Conservation (phyloP, 2,797 vertebrate genomes). For the Ptychadena robeensis region DNA sequence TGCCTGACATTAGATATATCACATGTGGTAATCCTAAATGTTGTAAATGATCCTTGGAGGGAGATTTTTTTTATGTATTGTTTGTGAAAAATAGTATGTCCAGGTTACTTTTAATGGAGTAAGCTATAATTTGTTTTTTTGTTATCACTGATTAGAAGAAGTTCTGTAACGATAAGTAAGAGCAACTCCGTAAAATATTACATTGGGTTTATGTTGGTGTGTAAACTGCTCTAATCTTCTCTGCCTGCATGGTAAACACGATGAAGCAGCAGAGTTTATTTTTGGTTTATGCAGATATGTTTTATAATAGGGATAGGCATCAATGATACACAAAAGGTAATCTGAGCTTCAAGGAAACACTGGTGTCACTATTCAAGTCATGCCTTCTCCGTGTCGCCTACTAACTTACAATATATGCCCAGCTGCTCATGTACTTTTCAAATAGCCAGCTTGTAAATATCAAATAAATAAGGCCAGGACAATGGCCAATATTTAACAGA, state of each 20-base stretch:
- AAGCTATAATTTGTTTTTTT: neutral
- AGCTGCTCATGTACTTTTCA: slow-evolving; percentile 48
- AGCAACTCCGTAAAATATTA: neutral
- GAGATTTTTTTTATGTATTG: too few relatives aligned
- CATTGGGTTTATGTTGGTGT: neutral
- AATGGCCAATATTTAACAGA: slow-evolving; percentile 26
- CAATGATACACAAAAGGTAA: slow-evolving; percentile 20
- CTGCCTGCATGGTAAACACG: neutral
- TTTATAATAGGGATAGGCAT: neutral
- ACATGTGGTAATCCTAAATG: too few relatives aligned
- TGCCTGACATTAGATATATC: too few relatives aligned
- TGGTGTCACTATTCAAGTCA: slow-evolving; percentile 3
- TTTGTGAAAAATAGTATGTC: too few relatives aligned
- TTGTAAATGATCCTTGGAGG: too few relatives aligned
- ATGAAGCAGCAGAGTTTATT: slow-evolving; percentile 3
- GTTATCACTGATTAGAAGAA: neutral
- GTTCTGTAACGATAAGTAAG: neutral
- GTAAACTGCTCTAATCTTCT: neutral
- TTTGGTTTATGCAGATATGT: neutral
- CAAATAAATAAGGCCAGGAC: neutral
- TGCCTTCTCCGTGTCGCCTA: slow-evolving; percentile 7
- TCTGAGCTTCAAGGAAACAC: neutral
- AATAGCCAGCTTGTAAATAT: slow-evolving; percentile 31
- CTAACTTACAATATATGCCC: slow-evolving; percentile 31
- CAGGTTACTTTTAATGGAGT: too few relatives aligned